Evolutionary conservation across 2,113 vertebrate genomes (phyloP).

Genomic region (Poeciliopsis occidentalis): DNA sequence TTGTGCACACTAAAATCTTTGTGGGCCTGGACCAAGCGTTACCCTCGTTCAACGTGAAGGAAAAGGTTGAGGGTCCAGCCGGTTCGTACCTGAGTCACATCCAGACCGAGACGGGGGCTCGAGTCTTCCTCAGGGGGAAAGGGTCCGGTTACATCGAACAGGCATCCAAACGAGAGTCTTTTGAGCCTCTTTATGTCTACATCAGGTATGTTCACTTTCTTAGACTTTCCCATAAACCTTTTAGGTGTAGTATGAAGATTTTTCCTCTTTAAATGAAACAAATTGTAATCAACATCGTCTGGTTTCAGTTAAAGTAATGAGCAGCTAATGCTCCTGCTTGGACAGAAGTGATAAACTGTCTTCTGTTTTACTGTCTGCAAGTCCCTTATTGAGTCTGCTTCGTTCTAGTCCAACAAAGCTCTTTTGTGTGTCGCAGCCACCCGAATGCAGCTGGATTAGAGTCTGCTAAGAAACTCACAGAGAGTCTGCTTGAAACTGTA

Average conservation of each 20-base stretch:
- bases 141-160: constrained; percentile 96
- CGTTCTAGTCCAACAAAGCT: constrained; percentile 9
- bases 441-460: constrained; percentile 93
- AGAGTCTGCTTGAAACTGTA: constrained; percentile 95
- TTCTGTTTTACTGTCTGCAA: not conserved
- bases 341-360: not conserved
- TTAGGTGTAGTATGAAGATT: not conserved
- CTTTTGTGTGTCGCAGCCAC: constrained; percentile 82
- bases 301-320: not conserved
- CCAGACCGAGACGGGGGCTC: constrained; percentile 93
- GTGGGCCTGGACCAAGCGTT: constrained; percentile 93
- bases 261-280: not conserved
- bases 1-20: constrained; percentile 98
- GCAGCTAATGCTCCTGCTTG: not conserved
- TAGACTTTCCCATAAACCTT: not conserved
- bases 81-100: constrained; percentile 96
- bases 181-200: constrained; percentile 98
- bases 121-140: constrained; percentile 94
- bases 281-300: not conserved
- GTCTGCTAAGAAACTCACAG: constrained; percentile 94
- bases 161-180: constrained; percentile 93
- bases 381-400: not conserved
- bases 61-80: constrained; percentile 93
- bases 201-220: constrained; percentile 84
- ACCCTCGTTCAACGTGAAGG: constrained; percentile 90